phyloP scores from a whole-genome alignment of 2,888 invertebrate genomes.

The Arenicola marina region DNA sequence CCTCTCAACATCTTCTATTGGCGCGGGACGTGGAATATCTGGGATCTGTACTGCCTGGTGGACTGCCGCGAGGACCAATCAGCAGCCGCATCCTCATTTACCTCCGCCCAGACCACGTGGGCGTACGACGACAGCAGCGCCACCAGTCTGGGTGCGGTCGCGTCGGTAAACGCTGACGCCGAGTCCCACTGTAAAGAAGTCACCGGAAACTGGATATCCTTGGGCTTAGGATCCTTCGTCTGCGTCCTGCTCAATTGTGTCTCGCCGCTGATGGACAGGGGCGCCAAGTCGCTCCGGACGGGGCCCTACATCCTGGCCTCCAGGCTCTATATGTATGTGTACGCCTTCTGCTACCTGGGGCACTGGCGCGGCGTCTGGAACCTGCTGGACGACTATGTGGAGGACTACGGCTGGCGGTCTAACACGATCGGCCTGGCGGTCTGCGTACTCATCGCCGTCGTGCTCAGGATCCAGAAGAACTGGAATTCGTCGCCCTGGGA shows the following conservation, averaged over 20 bases:
- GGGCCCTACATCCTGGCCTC: neutral
- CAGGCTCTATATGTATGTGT: neutral
- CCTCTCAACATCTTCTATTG: neutral
- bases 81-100: neutral
- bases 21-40: constrained; percentile 2
- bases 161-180: neutral
- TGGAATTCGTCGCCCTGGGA: constrained; percentile 2
- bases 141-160: neutral
- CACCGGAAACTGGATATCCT: neutral
- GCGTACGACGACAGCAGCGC: neutral
- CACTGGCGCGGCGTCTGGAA: constrained; percentile 3
- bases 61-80: neutral
- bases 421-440: neutral
- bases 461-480: neutral
- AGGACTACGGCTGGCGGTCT: neutral
- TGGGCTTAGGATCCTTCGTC: neutral
- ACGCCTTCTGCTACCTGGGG: neutral
- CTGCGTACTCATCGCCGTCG: neutral
- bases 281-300: neutral
- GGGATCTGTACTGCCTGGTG: neutral
- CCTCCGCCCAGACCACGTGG: neutral
- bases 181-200: neutral
- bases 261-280: neutral
- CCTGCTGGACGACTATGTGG: neutral
- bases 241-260: neutral